Percentiles rank a stretch among this genome's conserved stretches.
These are phyloP conservation scores for Lepidothrix coronata DNA, from an alignment of 2,113 vertebrate species.

Conservation along the genomic window DNA sequence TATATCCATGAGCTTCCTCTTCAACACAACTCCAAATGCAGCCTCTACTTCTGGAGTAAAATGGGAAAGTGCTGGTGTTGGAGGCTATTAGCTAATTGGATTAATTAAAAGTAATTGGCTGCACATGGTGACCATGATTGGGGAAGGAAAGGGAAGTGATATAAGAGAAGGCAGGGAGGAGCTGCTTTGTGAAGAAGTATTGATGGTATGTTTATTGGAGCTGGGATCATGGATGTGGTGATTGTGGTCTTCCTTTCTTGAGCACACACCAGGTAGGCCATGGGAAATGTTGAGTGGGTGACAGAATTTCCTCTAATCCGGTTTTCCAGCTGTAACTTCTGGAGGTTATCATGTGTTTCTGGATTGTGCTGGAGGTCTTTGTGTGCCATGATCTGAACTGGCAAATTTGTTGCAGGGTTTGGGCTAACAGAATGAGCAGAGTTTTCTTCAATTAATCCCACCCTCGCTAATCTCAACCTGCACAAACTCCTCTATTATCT, in stretches of 20 bases:
- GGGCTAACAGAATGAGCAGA: fast-evolving
- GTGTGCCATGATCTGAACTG: fast-evolving
- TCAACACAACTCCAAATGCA: not conserved
- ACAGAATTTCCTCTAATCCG: fast-evolving
- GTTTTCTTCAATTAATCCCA: not conserved
- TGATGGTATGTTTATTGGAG: not conserved
- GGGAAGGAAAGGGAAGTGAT: not conserved
- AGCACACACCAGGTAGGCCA: fast-evolving
- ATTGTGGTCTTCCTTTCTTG: fast-evolving
- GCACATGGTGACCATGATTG: not conserved
- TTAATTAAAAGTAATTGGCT: not conserved
- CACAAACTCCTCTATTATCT: fast-evolving
- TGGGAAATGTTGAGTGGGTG: fast-evolving
- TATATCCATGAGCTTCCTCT: fast-evolving
- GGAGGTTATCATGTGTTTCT: not conserved
- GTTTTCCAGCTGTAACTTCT: not conserved
- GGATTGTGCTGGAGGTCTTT: not conserved
- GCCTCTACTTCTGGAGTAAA: not conserved
- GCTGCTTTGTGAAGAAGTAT: fast-evolving
- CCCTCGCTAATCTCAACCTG: not conserved
- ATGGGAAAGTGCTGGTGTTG: not conserved
- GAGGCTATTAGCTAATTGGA: not conserved
- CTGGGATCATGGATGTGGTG: fast-evolving
- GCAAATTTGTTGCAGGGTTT: not conserved
- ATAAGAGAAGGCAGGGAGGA: not conserved